Evolutionary conservation across 2,888 invertebrate genomes (phyloP).

Genomic region (Caenorhabditis imperialis): DNA sequence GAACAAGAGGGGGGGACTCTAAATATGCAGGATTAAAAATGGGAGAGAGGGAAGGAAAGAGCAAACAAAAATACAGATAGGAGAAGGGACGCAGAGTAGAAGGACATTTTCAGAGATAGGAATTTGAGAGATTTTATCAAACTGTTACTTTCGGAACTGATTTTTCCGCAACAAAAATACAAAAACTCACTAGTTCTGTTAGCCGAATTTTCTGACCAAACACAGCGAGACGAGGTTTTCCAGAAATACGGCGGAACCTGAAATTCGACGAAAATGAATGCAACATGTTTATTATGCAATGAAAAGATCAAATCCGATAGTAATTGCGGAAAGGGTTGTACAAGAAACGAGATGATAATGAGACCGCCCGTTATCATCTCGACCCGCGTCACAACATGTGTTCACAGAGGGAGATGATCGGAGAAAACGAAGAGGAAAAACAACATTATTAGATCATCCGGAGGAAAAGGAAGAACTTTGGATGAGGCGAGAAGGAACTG

Average conservation of each 20-base stretch:
- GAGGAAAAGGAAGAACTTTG: neutral
- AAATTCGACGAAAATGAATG: constrained; percentile 1
- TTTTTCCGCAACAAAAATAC: too few relatives aligned
- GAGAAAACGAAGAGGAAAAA: constrained; percentile 23
- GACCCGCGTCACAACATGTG: constrained; percentile 50
- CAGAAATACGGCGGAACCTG: neutral
- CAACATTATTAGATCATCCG: constrained; percentile 42
- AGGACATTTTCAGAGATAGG: too few relatives aligned
- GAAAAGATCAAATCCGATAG: neutral
- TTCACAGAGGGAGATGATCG: constrained; percentile 25
- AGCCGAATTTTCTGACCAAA: too few relatives aligned
- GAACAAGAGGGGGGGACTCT: constrained; percentile 12
- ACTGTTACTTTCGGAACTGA: too few relatives aligned
- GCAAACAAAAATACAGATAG: neutral
- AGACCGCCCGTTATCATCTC: constrained; percentile 44
- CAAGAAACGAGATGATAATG: constrained; percentile 44
- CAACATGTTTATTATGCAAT: constrained; percentile 36
- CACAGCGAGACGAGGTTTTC: too few relatives aligned
- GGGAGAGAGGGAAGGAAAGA: constrained; percentile 1
- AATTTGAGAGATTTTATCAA: too few relatives aligned
- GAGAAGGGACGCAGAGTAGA: constrained; percentile 15
- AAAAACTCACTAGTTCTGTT: too few relatives aligned
- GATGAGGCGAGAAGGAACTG: neutral
- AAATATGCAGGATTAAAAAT: constrained; percentile 2
- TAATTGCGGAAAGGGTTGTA: constrained; percentile 29